These are phyloP conservation scores for Seriola aureovittata DNA, from an alignment of 2,113 vertebrate genomes.

Conservation along the genomic window DNA sequence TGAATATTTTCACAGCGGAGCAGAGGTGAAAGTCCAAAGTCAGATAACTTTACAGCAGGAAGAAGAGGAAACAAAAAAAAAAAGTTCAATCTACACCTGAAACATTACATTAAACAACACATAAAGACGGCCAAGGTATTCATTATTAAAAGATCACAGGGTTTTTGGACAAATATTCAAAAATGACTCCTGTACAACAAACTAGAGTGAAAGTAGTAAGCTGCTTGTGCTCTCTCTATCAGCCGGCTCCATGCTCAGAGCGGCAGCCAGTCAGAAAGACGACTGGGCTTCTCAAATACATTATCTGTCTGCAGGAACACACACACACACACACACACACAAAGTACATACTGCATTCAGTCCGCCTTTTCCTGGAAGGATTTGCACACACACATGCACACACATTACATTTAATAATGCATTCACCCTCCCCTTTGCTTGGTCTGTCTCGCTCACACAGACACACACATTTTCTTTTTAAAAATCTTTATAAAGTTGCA, in stretches of 20 bases:
- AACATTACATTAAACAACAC: not conserved
- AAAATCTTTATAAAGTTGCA: too few relatives aligned
- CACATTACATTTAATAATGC: slow-evolving; percentile 48
- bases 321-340: slow-evolving; percentile 40
- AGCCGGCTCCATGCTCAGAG: slow-evolving; percentile 23
- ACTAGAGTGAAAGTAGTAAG: not conserved
- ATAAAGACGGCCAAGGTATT: too few relatives aligned
- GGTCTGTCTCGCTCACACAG: not conserved
- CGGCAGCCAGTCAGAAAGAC: slow-evolving; percentile 57
- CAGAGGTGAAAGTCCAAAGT: too few relatives aligned
- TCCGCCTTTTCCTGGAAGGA: slow-evolving; percentile 60
- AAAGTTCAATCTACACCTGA: not conserved
- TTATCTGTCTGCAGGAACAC: slow-evolving; percentile 62
- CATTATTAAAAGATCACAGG: not conserved
- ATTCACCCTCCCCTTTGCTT: slow-evolving; percentile 9
- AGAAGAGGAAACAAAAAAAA: not conserved
- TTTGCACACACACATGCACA: slow-evolving; percentile 18
- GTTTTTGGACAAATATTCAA: not conserved
- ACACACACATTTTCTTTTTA: not conserved
- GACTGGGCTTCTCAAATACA: slow-evolving; percentile 51
- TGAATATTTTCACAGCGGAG: too few relatives aligned
- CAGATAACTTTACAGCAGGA: not conserved
- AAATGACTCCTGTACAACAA: not conserved
- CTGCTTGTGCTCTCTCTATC: not conserved
- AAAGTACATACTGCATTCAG: slow-evolving; percentile 29